Evolutionary conservation across 64 coral and sea anemone species (phyloP).

Genomic region (Actinia tenebrosa): DNA sequence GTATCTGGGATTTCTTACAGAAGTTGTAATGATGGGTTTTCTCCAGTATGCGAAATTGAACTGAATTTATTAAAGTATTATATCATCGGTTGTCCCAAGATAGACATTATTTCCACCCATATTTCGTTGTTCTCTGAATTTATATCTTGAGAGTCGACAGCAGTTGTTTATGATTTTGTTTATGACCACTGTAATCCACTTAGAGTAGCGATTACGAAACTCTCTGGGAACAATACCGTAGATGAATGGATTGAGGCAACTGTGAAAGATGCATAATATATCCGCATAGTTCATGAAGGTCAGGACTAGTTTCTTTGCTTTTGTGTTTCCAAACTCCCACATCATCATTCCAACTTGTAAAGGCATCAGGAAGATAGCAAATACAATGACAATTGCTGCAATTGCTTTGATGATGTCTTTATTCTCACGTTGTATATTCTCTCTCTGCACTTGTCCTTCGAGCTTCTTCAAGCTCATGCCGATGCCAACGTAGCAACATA

Average conservation of each 20-base stretch:
- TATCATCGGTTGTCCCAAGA: not conserved
- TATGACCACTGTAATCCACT: not conserved
- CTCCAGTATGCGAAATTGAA: not conserved
- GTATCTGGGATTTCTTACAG: too few species aligned
- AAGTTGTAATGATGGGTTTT: too few species aligned
- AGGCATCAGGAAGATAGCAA: constrained; percentile 47
- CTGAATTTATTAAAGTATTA: not conserved
- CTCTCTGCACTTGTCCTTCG: constrained; percentile 30
- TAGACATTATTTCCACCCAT: not conserved
- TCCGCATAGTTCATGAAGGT: constrained; percentile 28
- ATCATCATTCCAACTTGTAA: constrained; percentile 36
- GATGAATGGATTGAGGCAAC: constrained; percentile 48
- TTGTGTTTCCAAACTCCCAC: constrained; percentile 43
- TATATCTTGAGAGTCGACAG: not conserved
- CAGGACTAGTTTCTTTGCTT: not conserved
- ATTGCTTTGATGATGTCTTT: constrained; percentile 27
- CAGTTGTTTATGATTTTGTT: not conserved
- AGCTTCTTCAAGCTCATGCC: constrained; percentile 25
- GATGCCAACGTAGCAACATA: constrained; percentile 37
- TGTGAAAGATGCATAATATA: constrained; percentile 37
- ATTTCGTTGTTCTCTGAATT: not conserved
- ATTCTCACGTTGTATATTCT: constrained; percentile 36
- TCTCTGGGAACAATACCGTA: constrained; percentile 55
- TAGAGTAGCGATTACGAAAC: constrained; percentile 28
- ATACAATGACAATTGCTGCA: constrained; percentile 27